Percentiles rank a stretch among this genome's conserved stretches.
These are phyloP conservation scores for Cetonia aurata DNA, from an alignment of 2,888 invertebrate species.

Conservation along the genomic window DNA sequence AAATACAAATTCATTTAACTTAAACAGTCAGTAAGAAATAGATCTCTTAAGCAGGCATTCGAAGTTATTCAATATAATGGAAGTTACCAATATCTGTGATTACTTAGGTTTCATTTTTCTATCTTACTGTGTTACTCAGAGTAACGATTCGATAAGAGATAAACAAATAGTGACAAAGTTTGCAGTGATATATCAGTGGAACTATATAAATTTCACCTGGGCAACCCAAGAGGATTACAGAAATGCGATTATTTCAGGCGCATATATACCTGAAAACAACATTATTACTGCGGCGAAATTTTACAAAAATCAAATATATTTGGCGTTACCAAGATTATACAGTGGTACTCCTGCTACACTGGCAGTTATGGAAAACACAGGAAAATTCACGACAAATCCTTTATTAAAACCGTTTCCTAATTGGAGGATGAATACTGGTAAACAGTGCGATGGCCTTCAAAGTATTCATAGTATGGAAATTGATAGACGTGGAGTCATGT, in stretches of 20 bases:
- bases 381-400: slow-evolving; percentile 66
- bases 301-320: slow-evolving; percentile 75
- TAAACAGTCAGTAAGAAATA: background rate
- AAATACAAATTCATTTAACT: slow-evolving; percentile 4
- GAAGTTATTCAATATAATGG: slow-evolving; percentile 21
- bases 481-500: slow-evolving; percentile 78
- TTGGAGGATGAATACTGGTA: slow-evolving; percentile 73
- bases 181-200: slow-evolving; percentile 78
- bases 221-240: slow-evolving; percentile 70
- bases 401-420: slow-evolving; percentile 77
- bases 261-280: slow-evolving; percentile 71
- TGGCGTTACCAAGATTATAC: slow-evolving; percentile 77
- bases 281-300: slow-evolving; percentile 77
- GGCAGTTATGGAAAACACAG: slow-evolving; percentile 63
- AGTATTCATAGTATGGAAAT: slow-evolving; percentile 82
- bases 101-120: slow-evolving; percentile 55
- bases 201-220: slow-evolving; percentile 77
- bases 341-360: slow-evolving; percentile 79
- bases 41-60: background rate
- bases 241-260: slow-evolving; percentile 61
- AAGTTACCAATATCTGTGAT: slow-evolving; percentile 49
- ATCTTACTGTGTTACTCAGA: slow-evolving; percentile 52
- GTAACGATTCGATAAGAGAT: slow-evolving; percentile 27
- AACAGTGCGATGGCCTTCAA: slow-evolving; percentile 75
- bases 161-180: slow-evolving; percentile 63